Evolutionary conservation across 2,888 invertebrate genomes (phyloP), one percentile per base, ranked within the genome.

Genomic region (Labia minor): DNA sequence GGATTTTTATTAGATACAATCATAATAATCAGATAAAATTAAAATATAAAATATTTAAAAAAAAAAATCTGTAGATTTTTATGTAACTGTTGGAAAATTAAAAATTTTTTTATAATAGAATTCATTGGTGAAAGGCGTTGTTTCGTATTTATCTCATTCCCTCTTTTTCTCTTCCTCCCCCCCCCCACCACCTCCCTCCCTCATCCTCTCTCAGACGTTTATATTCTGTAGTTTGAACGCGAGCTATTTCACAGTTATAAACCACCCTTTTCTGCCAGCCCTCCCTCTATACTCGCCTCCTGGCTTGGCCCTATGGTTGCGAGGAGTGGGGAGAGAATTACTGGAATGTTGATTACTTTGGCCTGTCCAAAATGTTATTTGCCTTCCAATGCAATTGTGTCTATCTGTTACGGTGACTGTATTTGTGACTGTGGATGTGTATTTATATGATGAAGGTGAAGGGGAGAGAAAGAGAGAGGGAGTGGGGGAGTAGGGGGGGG

Each of bases 171-270:
- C n/a, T n/a, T n/a, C n/a, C n/a, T n/a, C n/a, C n/a, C n/a, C 8
- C 26, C 26, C 26, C 26, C 26, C 26, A 26, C 8, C 26, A 26
- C 8, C 26, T 6, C 26, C 26, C 49, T 49, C 49, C 14, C 49
- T 49, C 49, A n/a, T n/a, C n/a, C 49, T 49, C 49, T 49, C 49
- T 49, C 49, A 49, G 49, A 49, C 49, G 49, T 49, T 49, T 49
- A 49, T 49, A 49, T 49, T 49, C 49, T 49, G 49, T 49, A 49
- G 49, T 49, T 49, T 49, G 49, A 49, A 14, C 49, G 49, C 49
- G 49, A 49, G 49, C 49, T 49, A 49, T 49, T 49, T 49, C 49
- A 49, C 49, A 49, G 49, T 49, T 49, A 49, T 49, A 49, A 49
- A 49, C 49, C 49, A 49, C 49, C 49, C 14, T 26, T 11, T 11